Base-by-base conservation (phyloP, 2,797 vertebrate species). In the Cirrhinus molitorella region DNA sequence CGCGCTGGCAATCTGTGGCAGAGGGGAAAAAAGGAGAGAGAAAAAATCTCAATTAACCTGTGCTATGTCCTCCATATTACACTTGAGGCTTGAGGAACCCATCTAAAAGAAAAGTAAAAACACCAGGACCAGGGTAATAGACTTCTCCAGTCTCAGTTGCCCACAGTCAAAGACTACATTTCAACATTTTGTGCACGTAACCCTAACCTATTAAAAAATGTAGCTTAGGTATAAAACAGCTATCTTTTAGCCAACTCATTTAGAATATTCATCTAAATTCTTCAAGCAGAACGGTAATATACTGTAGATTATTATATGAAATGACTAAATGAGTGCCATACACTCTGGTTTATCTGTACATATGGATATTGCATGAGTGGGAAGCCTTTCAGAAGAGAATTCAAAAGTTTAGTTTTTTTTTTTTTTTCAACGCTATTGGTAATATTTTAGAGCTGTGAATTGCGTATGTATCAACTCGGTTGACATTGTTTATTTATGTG, bases 81-180 rank as follows among this genome's bases (percentile, higher is more conserved):
- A 76, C 63, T 34, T 34, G 61, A 68, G 49, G 61, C 34, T 75
- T 75, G 5, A 66, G 45, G 14, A 83, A 40, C 55, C 45, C 57
- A 51, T 73, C 57, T 40, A 53, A 65, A 83, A 72, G 31, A 76
- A 83, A 53, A 19, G 14, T 43, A 57, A 83, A 82, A 67, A 75
- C 23, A 59, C 11, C 21, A 10, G 51, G 72, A 45, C 9, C 55
- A 61, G 53, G 23, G 28, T 76, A 61, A 76, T 76, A 61, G 25
- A 45, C 73, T 76, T 45, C 14, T 9, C 14, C 34, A 19, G 16
- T 76, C 37, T 43, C 55, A 4, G 55, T 25, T 21, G 23, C 37
- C 74, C 14, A 45, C 5, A 61, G 37, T 76, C 16, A 75, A 31
- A 40, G 34, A 75, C 40, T 23, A 13, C 72, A 57, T 73, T 53